These are phyloP conservation scores for Dermatemys mawii DNA, from an alignment of 2,113 vertebrate species.

Conservation along the genomic window DNA sequence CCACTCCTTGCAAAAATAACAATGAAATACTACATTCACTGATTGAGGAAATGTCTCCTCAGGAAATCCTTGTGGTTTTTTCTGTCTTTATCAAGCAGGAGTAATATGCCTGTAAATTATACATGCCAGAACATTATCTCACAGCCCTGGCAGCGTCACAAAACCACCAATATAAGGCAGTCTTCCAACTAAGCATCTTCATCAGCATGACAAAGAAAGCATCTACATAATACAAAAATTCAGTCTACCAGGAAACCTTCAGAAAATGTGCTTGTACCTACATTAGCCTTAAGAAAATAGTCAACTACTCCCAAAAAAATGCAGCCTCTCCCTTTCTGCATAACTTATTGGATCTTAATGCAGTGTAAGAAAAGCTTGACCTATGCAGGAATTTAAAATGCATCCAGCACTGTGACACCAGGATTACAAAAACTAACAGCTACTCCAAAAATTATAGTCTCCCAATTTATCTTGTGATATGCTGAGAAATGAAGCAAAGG, in stretches of 20 bases:
- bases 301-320: neutral
- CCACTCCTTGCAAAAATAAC: neutral
- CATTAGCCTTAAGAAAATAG: neutral
- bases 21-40: neutral
- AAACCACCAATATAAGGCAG: neutral
- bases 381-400: neutral
- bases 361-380: neutral
- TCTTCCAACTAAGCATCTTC: neutral
- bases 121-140: neutral
- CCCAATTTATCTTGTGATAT: neutral
- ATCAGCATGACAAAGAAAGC: neutral
- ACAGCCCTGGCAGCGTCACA: neutral
- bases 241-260: neutral
- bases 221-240: neutral
- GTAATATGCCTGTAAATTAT: neutral
- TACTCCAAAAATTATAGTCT: neutral
- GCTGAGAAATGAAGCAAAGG: neutral
- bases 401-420: neutral
- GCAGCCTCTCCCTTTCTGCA: neutral
- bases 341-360: neutral
- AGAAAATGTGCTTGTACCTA: neutral
- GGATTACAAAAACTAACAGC: neutral
- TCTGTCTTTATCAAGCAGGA: neutral
- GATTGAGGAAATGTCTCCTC: neutral
- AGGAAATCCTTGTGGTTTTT: neutral